Evolutionary conservation across 2,888 invertebrate genomes (phyloP).

Genomic region (Neria commutata): DNA sequence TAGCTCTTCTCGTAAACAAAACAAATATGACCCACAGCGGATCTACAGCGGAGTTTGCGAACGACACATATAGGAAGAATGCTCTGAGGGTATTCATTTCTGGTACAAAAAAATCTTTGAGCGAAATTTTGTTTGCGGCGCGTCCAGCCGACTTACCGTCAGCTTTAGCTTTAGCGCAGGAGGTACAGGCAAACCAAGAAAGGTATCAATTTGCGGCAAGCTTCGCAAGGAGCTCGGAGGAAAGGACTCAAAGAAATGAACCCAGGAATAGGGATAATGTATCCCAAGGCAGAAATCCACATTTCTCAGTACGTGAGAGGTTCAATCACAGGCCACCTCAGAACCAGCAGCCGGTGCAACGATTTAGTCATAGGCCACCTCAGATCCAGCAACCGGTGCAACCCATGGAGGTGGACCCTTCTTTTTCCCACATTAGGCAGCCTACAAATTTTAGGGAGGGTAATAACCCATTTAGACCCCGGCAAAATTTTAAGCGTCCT

Average conservation of each 20-base stretch:
- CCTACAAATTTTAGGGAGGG: background rate
- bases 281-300: background rate
- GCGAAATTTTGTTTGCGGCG: background rate
- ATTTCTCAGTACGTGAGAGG: too few relatives aligned
- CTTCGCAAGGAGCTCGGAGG: constrained; percentile 3
- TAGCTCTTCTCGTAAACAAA: too few relatives aligned
- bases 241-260: background rate
- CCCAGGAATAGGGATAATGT: background rate
- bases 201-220: constrained; percentile 5
- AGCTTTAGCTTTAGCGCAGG: constrained; percentile 7
- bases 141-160: background rate
- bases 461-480: background rate
- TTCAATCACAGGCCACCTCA: too few relatives aligned
- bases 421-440: background rate
- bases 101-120: background rate
- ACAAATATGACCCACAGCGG: too few relatives aligned
- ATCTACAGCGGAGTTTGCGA: too few relatives aligned
- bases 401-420: too few relatives aligned
- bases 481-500: too few relatives aligned
- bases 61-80: background rate
- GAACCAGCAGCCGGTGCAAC: too few relatives aligned
- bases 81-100: background rate
- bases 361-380: too few relatives aligned
- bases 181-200: constrained; percentile 10
- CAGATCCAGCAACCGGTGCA: too few relatives aligned